These are phyloP conservation scores for Pseudococcus longispinus DNA, from an alignment of 2,888 invertebrate genomes.

Conservation along the genomic window DNA sequence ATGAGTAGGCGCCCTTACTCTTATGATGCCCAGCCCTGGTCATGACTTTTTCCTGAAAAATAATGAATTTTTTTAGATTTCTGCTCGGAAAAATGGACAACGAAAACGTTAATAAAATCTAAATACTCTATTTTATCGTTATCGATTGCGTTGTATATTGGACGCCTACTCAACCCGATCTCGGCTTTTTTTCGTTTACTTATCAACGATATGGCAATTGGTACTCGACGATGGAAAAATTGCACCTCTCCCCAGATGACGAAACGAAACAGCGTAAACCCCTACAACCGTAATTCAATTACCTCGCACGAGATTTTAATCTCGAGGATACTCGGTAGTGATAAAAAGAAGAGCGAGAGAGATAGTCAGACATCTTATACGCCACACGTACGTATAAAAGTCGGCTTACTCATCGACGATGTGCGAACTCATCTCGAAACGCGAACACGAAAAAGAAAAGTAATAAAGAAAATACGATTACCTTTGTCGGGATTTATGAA, in stretches of 20 bases:
- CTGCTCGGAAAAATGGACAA: too few species aligned
- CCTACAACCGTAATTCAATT: neutral
- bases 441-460: conserved; percentile 30
- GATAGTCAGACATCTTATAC: neutral
- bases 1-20: too few species aligned
- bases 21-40: too few species aligned
- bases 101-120: too few species aligned
- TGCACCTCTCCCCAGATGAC: neutral
- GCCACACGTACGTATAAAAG: neutral
- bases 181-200: neutral
- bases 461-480: conserved; percentile 34
- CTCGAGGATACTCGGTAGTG: neutral
- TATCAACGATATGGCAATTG: neutral
- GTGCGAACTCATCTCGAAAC: conserved; percentile 20
- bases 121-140: too few species aligned
- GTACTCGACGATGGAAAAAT: neutral
- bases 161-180: neutral
- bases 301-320: neutral
- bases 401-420: neutral
- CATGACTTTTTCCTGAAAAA: too few species aligned
- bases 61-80: too few species aligned
- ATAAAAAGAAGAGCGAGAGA: neutral
- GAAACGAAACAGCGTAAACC: neutral
- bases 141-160: neutral
- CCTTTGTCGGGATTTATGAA: conserved; percentile 34